Conservation (phyloP, 2,797 vertebrate genomes). For the Dicrostonyx torquatus region DNA sequence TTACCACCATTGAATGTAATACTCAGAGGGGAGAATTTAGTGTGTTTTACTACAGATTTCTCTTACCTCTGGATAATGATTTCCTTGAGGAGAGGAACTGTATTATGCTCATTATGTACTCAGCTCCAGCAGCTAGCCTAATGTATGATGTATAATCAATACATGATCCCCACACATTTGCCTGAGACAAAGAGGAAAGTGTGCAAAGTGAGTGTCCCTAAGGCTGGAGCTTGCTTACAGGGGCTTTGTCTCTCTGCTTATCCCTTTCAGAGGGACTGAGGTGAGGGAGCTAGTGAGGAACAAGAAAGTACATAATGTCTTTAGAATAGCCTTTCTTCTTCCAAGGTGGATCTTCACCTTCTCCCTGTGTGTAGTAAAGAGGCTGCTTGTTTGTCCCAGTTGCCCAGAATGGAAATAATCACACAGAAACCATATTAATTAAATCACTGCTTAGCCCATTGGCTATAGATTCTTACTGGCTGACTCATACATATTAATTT, state of each 20-base stretch:
- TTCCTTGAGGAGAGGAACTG: neutral
- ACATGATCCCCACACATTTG: neutral
- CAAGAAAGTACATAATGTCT: neutral
- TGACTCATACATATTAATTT: no score
- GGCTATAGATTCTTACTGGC: no score
- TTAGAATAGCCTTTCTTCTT: neutral
- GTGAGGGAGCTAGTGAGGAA: neutral
- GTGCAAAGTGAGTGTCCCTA: neutral
- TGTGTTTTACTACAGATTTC: neutral
- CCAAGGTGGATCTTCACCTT: neutral
- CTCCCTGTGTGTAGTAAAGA: neutral
- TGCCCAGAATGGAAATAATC: no score
- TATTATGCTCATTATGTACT: neutral
- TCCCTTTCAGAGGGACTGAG: neutral
- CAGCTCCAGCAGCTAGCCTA: neutral
- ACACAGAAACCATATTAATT: no score
- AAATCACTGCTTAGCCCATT: no score
- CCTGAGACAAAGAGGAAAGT: neutral
- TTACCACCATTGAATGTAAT: neutral
- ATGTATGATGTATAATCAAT: neutral
- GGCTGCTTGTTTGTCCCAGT: no score
- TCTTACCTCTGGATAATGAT: neutral
- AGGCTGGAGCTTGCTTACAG: neutral
- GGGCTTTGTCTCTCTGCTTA: neutral
- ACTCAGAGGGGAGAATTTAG: neutral